A percentile compares a stretch with the other conserved stretches of the same genome.
Evolutionary conservation across 2,113 vertebrate genomes (phyloP).

Genomic region (Daboia siamensis): DNA sequence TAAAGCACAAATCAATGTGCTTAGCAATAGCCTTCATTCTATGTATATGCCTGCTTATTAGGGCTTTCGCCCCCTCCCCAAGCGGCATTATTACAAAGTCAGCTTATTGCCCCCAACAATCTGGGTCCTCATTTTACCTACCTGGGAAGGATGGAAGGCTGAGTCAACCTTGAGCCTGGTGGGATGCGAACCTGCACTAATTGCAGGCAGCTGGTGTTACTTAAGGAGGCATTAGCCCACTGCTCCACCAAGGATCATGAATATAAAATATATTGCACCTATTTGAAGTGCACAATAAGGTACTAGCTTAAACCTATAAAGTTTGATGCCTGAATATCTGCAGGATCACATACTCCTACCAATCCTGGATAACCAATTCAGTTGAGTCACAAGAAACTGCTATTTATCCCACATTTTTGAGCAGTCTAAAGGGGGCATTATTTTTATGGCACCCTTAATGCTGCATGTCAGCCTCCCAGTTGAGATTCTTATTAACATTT

Average conservation of each 20-base stretch:
- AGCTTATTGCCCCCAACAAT: no score
- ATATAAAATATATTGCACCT: background rate
- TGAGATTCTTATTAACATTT: background rate
- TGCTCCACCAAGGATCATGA: background rate
- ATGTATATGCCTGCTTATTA: no score
- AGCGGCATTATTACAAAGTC: no score
- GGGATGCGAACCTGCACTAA: no score
- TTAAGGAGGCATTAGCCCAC: no score
- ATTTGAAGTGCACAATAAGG: background rate
- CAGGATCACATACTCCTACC: background rate
- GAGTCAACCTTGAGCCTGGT: no score
- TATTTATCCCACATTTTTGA: background rate
- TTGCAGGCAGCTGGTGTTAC: no score
- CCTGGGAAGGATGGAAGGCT: no score
- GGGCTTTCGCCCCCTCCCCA: no score
- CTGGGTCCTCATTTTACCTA: no score
- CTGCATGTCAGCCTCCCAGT: background rate
- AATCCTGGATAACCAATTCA: background rate
- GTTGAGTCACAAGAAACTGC: background rate
- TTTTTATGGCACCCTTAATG: background rate
- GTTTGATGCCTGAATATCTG: background rate
- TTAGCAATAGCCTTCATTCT: no score
- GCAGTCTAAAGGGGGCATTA: background rate
- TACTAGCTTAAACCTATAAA: background rate
- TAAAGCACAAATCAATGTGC: no score